Evolutionary conservation across 2,113 vertebrate species (phyloP).

Genomic region (Chroicocephalus ridibundus): DNA sequence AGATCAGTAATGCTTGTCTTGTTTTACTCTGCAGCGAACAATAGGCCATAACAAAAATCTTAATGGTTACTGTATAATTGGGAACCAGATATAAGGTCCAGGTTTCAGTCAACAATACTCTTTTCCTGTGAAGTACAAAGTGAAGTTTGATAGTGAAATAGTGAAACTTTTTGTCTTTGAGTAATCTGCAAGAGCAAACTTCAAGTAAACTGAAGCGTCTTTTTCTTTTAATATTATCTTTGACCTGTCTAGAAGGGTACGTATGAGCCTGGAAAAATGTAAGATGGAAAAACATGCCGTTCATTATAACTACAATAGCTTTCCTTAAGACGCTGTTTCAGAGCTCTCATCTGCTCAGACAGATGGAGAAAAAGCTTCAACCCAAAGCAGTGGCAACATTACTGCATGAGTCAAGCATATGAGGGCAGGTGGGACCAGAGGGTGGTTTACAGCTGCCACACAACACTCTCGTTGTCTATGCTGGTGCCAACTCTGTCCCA

Average conservation of each 20-base stretch:
- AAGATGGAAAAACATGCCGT: not conserved
- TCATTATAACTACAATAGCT: not conserved
- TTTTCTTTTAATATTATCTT: not conserved
- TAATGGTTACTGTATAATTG: not conserved
- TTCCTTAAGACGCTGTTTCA: not conserved
- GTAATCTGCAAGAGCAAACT: not conserved
- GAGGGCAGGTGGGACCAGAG: not conserved
- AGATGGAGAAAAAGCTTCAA: not conserved
- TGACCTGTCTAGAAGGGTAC: not conserved
- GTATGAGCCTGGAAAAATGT: not conserved
- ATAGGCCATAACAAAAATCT: not conserved
- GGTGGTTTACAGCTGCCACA: not conserved
- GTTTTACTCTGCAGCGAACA: not conserved
- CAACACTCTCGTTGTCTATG: not conserved
- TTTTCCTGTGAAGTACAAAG: not conserved
- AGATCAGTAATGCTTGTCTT: not conserved
- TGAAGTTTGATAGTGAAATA: not conserved
- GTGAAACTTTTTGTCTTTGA: not conserved
- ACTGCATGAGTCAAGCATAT: not conserved
- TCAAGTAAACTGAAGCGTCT: not conserved
- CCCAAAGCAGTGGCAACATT: not conserved
- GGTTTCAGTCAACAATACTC: not conserved
- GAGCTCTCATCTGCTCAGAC: not conserved
- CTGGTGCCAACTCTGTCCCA: not conserved
- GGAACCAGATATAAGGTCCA: not conserved